Percentiles rank a stretch among this genome's conserved stretches.
These are phyloP conservation scores for Octopus sinensis DNA, from an alignment of 1,140 invertebrate species.

Conservation along the genomic window DNA sequence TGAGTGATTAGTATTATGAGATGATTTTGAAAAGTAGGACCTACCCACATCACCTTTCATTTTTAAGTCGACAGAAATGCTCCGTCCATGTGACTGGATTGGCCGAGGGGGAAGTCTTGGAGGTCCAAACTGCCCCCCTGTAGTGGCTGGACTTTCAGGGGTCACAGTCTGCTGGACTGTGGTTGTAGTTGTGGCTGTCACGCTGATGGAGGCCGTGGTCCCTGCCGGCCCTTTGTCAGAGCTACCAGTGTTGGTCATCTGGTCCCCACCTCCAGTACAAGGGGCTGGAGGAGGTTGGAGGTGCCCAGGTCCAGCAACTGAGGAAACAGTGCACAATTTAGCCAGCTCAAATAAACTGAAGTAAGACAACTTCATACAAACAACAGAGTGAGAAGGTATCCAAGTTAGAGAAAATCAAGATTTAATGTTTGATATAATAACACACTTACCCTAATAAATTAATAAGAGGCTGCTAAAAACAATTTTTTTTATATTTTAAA, in stretches of 20 bases:
- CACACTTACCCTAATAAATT: no score
- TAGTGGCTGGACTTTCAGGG: conserved; percentile 20
- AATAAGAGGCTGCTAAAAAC: no score
- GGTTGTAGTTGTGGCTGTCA: not conserved
- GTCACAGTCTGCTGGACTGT: conserved; percentile 1
- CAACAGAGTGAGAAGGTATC: no score
- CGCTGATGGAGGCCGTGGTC: not conserved
- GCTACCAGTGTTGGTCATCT: not conserved
- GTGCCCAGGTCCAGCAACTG: conserved; percentile 41
- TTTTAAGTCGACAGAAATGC: conserved; percentile 50
- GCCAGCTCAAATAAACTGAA: not conserved
- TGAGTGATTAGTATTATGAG: not conserved
- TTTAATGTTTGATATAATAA: no score
- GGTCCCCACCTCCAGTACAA: not conserved
- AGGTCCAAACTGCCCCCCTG: conserved; percentile 27
- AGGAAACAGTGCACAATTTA: conserved; percentile 15
- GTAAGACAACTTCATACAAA: no score
- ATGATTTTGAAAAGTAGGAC: conserved; percentile 4
- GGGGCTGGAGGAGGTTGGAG: conserved; percentile 33
- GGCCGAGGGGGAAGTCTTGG: conserved; percentile 43
- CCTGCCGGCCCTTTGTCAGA: not conserved
- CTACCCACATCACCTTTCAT: conserved; percentile 9
- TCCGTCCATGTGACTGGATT: conserved; percentile 34
- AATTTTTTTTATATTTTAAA: no score
- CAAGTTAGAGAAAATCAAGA: no score